Evolutionary conservation across 2,797 vertebrate species (phyloP).

Genomic region (Periparus ater): DNA sequence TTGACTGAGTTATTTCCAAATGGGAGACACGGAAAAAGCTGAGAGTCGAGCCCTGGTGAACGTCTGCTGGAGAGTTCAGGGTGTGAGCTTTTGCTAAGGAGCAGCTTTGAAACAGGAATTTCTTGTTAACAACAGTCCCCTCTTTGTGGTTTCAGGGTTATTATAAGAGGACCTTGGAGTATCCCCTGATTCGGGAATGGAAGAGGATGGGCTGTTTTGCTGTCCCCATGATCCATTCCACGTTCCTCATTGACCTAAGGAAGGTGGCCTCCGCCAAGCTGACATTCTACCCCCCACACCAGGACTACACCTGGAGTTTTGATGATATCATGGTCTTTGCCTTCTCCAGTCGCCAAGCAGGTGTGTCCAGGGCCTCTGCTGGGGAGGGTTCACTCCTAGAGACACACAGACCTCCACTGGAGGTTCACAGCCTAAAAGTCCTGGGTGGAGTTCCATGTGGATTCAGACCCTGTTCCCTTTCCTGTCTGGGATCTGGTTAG

Average conservation of each 20-base stretch:
- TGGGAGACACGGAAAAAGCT: background rate
- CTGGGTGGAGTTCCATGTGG: background rate
- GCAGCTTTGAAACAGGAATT: background rate
- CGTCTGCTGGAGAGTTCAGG: background rate
- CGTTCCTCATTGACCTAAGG: constrained; percentile 91
- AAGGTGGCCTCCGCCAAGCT: constrained; percentile 84
- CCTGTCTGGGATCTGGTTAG: background rate
- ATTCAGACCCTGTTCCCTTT: background rate
- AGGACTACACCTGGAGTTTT: constrained; percentile 95
- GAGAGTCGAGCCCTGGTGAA: background rate
- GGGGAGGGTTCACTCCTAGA: background rate
- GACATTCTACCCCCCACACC: constrained; percentile 90
- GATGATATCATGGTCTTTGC: constrained; percentile 99
- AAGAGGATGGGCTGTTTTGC: constrained; percentile 89
- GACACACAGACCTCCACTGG: background rate
- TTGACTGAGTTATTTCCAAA: background rate
- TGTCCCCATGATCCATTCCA: constrained; percentile 97
- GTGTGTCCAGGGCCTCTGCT: constrained; percentile 69
- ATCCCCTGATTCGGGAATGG: constrained; percentile 94
- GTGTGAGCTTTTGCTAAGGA: background rate
- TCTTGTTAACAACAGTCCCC: background rate
- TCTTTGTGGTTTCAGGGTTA: constrained; percentile 83
- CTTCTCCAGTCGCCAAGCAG: constrained; percentile 92
- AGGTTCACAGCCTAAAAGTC: background rate
- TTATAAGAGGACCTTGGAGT: constrained; percentile 93